phyloP scores from a whole-genome alignment of 92 coral and sea anemone genomes.

The Palythoa caribaeorum region DNA sequence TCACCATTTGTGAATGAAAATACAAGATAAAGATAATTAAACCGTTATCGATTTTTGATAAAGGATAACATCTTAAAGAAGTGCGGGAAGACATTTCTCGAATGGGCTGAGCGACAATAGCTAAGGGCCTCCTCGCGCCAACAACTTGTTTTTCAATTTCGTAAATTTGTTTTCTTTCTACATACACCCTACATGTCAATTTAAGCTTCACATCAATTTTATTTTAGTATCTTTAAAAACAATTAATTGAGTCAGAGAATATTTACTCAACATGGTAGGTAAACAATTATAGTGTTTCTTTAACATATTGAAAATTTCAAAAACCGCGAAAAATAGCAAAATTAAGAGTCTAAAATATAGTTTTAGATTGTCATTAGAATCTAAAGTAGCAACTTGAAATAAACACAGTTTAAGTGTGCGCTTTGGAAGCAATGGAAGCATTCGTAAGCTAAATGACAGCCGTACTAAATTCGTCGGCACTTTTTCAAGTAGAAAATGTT shows the following conservation, averaged over 20 bases:
- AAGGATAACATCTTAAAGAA: constrained; percentile 9
- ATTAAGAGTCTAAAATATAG: no score
- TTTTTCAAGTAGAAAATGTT: constrained; percentile 36
- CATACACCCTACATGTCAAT: background rate
- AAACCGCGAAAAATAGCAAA: background rate
- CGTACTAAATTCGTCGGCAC: constrained; percentile 34
- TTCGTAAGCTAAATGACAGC: background rate
- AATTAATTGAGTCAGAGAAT: constrained; percentile 13
- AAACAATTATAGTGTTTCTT: background rate
- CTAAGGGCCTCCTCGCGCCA: background rate
- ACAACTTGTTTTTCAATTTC: background rate
- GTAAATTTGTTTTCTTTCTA: constrained; percentile 14
- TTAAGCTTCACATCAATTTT: constrained; percentile 8
- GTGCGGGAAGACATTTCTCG: constrained; percentile 8
- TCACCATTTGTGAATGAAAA: constrained; percentile 44
- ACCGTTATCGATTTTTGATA: constrained; percentile 41
- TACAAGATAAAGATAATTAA: constrained; percentile 50
- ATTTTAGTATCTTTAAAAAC: background rate
- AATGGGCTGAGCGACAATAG: background rate
- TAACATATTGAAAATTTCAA: background rate
- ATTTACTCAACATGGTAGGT: constrained; percentile 32
- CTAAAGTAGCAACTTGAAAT: no score
- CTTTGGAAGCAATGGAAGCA: background rate
- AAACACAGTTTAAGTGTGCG: background rate
- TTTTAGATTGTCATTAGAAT: background rate